Percentiles rank a stretch among this genome's conserved stretches.
These are phyloP conservation scores for Gavia stellata DNA, from an alignment of 2,113 vertebrate species.

Conservation along the genomic window DNA sequence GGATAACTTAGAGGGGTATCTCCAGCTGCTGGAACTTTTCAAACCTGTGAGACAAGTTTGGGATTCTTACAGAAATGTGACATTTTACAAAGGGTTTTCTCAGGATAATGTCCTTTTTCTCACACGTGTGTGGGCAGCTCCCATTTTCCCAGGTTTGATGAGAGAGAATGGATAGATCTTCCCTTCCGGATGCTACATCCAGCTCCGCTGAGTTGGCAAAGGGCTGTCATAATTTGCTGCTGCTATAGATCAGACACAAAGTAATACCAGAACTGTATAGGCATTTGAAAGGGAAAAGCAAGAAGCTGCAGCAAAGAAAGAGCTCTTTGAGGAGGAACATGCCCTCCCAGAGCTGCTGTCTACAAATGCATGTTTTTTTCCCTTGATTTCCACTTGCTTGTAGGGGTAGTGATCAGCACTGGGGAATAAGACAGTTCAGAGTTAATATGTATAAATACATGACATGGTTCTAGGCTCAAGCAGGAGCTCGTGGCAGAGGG, in stretches of 20 bases:
- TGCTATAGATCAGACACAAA: neutral
- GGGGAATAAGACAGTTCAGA: neutral
- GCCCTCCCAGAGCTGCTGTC: neutral
- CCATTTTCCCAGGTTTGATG: neutral
- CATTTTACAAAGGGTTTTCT: neutral
- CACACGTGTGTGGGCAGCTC: fast-evolving
- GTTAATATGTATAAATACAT: neutral
- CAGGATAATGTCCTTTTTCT: neutral
- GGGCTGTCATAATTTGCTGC: neutral
- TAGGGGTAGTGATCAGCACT: too few relatives aligned
- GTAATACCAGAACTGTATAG: neutral
- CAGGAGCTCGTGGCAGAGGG: neutral
- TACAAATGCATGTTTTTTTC: neutral
- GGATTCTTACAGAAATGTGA: fast-evolving
- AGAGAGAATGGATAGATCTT: neutral
- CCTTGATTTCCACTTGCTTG: neutral
- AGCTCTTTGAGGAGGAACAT: neutral
- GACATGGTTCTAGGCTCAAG: fast-evolving
- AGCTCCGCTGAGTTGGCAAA: neutral
- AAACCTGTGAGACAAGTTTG: neutral
- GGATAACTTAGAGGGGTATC: neutral
- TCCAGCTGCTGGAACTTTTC: neutral
- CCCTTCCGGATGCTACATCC: neutral
- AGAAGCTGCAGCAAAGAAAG: neutral
- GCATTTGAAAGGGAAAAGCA: neutral